Percentiles rank a stretch among this genome's conserved stretches.
These are phyloP conservation scores for Marisa cornuarietis DNA, from an alignment of 1,140 invertebrate species.

Conservation along the genomic window DNA sequence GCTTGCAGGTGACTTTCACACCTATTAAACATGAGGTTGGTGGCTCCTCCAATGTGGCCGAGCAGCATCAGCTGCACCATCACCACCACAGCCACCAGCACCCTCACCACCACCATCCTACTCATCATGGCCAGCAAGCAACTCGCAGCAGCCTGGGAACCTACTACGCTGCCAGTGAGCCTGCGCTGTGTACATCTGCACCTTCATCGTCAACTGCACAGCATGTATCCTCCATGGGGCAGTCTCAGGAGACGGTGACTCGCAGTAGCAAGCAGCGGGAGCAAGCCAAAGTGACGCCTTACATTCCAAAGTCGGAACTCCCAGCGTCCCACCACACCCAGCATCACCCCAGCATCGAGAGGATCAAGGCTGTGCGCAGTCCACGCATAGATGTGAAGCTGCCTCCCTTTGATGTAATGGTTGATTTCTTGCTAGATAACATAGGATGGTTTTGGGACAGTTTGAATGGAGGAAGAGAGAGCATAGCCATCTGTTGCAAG, in stretches of 20 bases:
- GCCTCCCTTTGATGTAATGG: slow-evolving; percentile 34
- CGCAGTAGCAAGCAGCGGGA: slow-evolving; percentile 34
- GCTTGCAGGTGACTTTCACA: slow-evolving; percentile 17
- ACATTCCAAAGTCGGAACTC: slow-evolving; percentile 52
- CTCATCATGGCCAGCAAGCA: slow-evolving; percentile 15
- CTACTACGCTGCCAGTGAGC: neutral
- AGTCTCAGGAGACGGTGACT: slow-evolving; percentile 7
- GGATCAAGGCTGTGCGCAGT: slow-evolving; percentile 33
- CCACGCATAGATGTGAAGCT: slow-evolving; percentile 48
- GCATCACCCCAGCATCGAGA: slow-evolving; percentile 20
- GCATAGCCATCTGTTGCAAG: no score
- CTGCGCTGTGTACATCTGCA: slow-evolving; percentile 12
- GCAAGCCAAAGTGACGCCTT: slow-evolving; percentile 54
- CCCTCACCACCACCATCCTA: slow-evolving; percentile 8
- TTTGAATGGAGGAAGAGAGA: no score
- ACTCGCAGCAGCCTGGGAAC: slow-evolving; percentile 8
- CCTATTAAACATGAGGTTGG: slow-evolving; percentile 5
- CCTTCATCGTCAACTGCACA: neutral
- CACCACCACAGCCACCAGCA: slow-evolving; percentile 2
- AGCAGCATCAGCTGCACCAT: neutral
- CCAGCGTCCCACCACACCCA: neutral
- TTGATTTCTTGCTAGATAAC: neutral
- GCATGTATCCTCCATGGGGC: slow-evolving; percentile 16
- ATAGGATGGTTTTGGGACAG: no score
- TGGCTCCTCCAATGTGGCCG: neutral